phyloP scores from a whole-genome alignment of 1,140 invertebrate species.

The Drosophila sturtevanti region DNA sequence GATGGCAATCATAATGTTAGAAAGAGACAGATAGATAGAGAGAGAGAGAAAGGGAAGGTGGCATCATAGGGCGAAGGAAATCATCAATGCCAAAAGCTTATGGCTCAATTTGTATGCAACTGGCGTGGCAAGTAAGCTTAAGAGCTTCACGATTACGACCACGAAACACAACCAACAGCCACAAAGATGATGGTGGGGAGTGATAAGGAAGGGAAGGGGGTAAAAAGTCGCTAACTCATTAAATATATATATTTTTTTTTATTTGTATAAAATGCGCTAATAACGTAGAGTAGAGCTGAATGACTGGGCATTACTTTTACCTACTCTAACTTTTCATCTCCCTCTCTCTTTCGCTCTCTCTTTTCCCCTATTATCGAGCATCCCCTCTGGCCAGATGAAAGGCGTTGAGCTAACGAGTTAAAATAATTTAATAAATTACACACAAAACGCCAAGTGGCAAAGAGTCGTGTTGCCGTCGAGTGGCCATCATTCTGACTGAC shows the following conservation, averaged over 20 bases:
- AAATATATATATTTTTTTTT: slow-evolving; percentile 45
- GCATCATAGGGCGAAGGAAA: slow-evolving; percentile 14
- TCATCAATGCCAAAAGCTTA: slow-evolving; percentile 66
- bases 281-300: slow-evolving; percentile 44
- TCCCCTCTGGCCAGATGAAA: slow-evolving; percentile 45
- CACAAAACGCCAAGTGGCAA: slow-evolving; percentile 54
- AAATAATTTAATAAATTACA: slow-evolving; percentile 75
- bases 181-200: not conserved
- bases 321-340: not conserved
- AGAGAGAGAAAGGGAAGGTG: slow-evolving; percentile 6
- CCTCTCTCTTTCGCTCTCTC: not conserved
- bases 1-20: not conserved
- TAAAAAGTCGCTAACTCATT: slow-evolving; percentile 49
- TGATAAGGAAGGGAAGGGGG: not conserved
- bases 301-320: not conserved
- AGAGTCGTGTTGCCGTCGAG: slow-evolving; percentile 41
- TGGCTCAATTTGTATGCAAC: slow-evolving; percentile 77
- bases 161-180: slow-evolving; percentile 26
- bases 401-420: slow-evolving; percentile 66
- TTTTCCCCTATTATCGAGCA: not conserved
- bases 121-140: slow-evolving; percentile 63
- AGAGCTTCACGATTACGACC: slow-evolving; percentile 52
- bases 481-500: slow-evolving; percentile 26
- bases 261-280: slow-evolving; percentile 75
- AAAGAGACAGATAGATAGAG: not conserved